These are phyloP conservation scores for Cydia pomonella DNA, from an alignment of 1,140 invertebrate genomes.

Conservation along the genomic window DNA sequence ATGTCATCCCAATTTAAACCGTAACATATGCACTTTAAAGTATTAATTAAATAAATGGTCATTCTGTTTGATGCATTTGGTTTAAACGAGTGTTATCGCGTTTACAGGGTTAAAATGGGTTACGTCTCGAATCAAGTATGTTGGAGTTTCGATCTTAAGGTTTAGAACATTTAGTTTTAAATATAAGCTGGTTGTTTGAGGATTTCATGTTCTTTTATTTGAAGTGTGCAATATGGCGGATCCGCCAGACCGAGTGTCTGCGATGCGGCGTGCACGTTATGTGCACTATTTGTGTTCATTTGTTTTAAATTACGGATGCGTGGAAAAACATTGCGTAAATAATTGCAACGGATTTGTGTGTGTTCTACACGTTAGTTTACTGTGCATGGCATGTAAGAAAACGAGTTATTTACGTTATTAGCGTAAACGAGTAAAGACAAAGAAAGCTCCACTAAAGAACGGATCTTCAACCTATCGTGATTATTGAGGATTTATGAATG, in stretches of 20 bases:
- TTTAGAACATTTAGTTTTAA: not conserved
- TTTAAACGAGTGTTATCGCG: conserved; percentile 2
- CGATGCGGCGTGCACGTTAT: conserved; percentile 18
- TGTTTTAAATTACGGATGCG: conserved; percentile 28
- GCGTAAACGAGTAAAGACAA: not conserved
- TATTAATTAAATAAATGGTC: not conserved
- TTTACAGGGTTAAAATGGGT: not conserved
- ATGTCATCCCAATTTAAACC: not conserved
- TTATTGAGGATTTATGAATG: too few species aligned
- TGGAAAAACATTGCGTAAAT: conserved; percentile 27
- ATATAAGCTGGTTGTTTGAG: not conserved
- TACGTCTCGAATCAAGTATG: not conserved
- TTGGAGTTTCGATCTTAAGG: not conserved
- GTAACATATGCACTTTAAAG: not conserved
- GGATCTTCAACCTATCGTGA: not conserved
- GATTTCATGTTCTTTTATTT: not conserved
- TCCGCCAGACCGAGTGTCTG: conserved; percentile 70
- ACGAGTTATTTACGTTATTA: too few species aligned
- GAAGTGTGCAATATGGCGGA: conserved; percentile 4
- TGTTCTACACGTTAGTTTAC: not conserved
- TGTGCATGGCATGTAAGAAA: conserved; percentile 1
- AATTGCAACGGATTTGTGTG: conserved; percentile 11
- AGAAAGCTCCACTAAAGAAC: not conserved
- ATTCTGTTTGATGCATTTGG: not conserved
- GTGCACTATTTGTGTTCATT: conserved; percentile 22